Conservation (phyloP, 1,140 invertebrate genomes). For the Drosophila eugracilis region DNA sequence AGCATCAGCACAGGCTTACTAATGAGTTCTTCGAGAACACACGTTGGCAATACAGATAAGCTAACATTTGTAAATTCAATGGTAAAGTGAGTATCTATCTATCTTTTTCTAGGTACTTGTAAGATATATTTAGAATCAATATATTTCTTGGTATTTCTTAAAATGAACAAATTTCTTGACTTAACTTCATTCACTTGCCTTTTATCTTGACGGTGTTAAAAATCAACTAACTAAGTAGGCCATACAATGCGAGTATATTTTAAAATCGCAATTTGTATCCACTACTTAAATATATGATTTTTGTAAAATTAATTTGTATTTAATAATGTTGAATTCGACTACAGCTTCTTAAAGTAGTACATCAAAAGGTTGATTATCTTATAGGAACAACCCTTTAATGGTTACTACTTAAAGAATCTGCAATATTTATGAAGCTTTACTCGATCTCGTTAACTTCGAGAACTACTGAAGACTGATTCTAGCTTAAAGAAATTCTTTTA, state of each 20-base stretch:
- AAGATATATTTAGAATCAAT: too few relatives aligned
- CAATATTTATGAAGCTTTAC: neutral
- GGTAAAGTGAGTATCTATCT: too few relatives aligned
- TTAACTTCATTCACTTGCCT: too few relatives aligned
- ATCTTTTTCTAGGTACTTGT: too few relatives aligned
- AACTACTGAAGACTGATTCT: conserved; percentile 12
- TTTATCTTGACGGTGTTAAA: conserved; percentile 13
- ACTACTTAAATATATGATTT: conserved; percentile 68
- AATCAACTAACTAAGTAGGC: conserved; percentile 60
- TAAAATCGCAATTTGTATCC: conserved; percentile 66
- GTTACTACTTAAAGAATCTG: conserved; percentile 70
- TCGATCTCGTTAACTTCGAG: neutral
- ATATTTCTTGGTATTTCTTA: too few relatives aligned
- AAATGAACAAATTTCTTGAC: too few relatives aligned
- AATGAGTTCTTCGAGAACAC: conserved; percentile 50
- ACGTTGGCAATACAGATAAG: too few relatives aligned
- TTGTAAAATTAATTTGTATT: neutral
- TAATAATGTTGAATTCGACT: neutral
- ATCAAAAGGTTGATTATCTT: conserved; percentile 41
- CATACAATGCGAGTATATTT: conserved; percentile 57
- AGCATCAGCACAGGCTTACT: conserved; percentile 24
- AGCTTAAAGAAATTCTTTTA: neutral
- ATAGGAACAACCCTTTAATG: conserved; percentile 57
- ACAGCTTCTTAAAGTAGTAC: conserved; percentile 57
- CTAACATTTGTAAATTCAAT: too few relatives aligned